These are phyloP conservation scores for Agrochola circellaris DNA, from an alignment of 2,888 invertebrate genomes.

Conservation along the genomic window DNA sequence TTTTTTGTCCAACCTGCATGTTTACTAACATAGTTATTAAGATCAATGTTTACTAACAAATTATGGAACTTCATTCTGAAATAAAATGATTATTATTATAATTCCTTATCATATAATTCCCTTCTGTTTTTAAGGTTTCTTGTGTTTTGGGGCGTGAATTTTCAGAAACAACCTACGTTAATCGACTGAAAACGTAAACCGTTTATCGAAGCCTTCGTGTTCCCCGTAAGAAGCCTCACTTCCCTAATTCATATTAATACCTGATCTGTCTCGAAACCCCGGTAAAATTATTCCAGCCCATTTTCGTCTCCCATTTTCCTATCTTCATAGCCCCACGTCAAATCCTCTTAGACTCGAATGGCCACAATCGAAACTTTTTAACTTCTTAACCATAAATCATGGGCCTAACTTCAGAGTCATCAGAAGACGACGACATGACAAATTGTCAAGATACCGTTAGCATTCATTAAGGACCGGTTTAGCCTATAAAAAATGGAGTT, in stretches of 20 bases:
- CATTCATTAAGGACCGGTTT: conserved; percentile 32
- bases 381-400: conserved; percentile 58
- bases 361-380: conserved; percentile 56
- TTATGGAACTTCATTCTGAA: too few species aligned
- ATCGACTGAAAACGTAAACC: neutral
- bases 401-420: conserved; percentile 45
- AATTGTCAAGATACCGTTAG: conserved; percentile 56
- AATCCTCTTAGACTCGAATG: conserved; percentile 39
- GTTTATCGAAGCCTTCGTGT: neutral
- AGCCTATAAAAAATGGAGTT: conserved; percentile 9
- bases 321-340: conserved; percentile 36
- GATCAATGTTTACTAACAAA: too few species aligned
- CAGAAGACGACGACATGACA: conserved; percentile 53
- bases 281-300: conserved; percentile 6
- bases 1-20: too few species aligned
- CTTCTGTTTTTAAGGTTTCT: too few species aligned
- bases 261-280: neutral
- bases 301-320: conserved; percentile 32
- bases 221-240: neutral
- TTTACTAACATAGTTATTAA: too few species aligned
- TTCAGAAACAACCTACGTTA: neutral
- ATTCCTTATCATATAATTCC: neutral
- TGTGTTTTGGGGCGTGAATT: neutral
- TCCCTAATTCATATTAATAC: neutral
- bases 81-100: too few species aligned